Percentiles rank a stretch among this genome's conserved stretches.
Evolutionary conservation across 64 coral and sea anemone species (phyloP).

Genomic region (Porites lutea): DNA sequence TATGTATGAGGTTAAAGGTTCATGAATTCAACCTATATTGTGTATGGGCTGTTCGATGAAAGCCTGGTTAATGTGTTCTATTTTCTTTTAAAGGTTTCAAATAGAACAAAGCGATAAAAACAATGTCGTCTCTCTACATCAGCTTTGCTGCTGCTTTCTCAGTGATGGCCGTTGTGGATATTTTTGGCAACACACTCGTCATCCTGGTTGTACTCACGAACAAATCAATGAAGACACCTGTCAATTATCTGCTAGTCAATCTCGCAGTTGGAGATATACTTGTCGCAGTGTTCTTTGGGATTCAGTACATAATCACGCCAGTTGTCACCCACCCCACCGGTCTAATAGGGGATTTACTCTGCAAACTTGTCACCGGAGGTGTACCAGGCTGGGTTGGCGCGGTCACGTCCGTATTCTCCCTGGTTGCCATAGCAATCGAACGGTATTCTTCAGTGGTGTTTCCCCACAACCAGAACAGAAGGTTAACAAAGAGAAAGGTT

Average conservation of each 20-base stretch:
- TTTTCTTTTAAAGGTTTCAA: neutral
- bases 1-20: too few species aligned
- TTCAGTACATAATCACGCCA: slow-evolving; percentile 3
- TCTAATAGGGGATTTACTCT: slow-evolving; percentile 4
- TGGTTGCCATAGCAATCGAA: slow-evolving; percentile 17
- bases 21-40: too few species aligned
- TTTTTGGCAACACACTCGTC: slow-evolving; percentile 17
- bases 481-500: neutral
- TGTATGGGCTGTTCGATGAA: neutral
- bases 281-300: neutral
- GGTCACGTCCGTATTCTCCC: neutral
- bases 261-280: neutral
- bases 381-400: slow-evolving; percentile 13
- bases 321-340: neutral
- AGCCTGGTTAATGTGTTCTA: neutral
- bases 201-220: neutral
- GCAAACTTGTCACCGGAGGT: slow-evolving; percentile 14
- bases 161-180: neutral
- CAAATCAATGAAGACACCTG: slow-evolving; percentile 3
- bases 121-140: neutral
- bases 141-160: neutral
- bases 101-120: neutral
- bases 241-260: slow-evolving; percentile 10
- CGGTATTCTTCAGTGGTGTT: neutral
- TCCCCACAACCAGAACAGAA: neutral